Evolutionary conservation across 2,113 vertebrate species (phyloP), one percentile per base, ranked within the genome.

Genomic region (Sclerurus mexicanus): DNA sequence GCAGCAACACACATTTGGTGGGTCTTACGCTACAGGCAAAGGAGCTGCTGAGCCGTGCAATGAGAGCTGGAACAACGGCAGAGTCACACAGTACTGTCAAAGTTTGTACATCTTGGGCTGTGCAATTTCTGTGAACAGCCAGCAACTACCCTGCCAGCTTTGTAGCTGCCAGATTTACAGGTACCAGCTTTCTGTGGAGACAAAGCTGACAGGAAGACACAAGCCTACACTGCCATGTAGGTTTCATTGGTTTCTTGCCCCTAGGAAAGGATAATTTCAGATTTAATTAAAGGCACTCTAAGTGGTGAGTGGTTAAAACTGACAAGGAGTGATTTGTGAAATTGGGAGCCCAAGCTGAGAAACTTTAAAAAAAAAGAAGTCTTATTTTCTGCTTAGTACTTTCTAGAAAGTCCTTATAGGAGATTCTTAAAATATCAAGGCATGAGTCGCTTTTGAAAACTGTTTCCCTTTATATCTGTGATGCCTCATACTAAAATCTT

Each of bases 341-440:
- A 87, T 1, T 56, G 31, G 27, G 8, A 87, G 35, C 37, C 33
- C 37, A 55, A 85, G 30, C 47, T 37, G 16, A 85, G n/a, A 35
- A 66, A n/a, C 47, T 42, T 40, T 5, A 6, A 22, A 27, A 37
- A 72, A 69, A 31, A 46, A 59, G 46, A 33, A 7, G 20, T 39
- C 47, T 33, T 82, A 40, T 75, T 95, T 95, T 79, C 67, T 88
- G 78, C 55, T 83, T 90, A 77, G 75, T 69, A 37, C 82, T 84
- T 96, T 96, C 85, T 60, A 90, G 85, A 94, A 93, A 96, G 42
- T 44, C 44, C 79, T 85, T 84, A 21, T 35, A 82, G 49, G 33
- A 75, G 64, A 90, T 88, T 95, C 93, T 92, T 92, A 92, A 96
- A 95, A 95, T 96, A 96, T 49, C 77, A 60, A 88, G 69, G 83